phyloP scores from a whole-genome alignment of 1,140 invertebrate species.

The Drosophila burlai region DNA sequence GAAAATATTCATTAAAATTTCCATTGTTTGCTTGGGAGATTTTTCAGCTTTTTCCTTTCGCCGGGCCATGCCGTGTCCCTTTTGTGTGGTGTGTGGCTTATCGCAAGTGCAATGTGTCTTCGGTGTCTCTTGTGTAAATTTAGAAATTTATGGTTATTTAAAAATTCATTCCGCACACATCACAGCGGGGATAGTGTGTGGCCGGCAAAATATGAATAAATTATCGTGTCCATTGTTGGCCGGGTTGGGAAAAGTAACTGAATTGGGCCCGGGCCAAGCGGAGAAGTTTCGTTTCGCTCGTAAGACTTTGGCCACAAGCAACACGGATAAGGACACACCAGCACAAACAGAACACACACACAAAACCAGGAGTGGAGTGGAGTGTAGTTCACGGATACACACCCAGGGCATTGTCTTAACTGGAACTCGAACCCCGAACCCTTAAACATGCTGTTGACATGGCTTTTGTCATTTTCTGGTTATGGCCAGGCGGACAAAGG shows the following conservation, averaged over 20 bases:
- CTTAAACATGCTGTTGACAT: slow-evolving; percentile 79
- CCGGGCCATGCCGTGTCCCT: slow-evolving; percentile 21
- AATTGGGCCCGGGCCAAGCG: slow-evolving; percentile 57
- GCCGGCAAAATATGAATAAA: slow-evolving; percentile 76
- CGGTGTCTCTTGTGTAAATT: slow-evolving; percentile 80
- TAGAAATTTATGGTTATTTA: slow-evolving; percentile 84
- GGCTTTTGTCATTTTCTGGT: slow-evolving; percentile 82
- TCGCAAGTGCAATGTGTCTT: slow-evolving; percentile 80
- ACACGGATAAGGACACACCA: slow-evolving; percentile 56
- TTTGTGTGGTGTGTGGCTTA: slow-evolving; percentile 65
- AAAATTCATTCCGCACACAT: slow-evolving; percentile 65
- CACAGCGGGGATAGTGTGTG: slow-evolving; percentile 30
- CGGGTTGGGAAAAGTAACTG: slow-evolving; percentile 72
- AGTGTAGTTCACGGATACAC: slow-evolving; percentile 19
- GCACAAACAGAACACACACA: slow-evolving; percentile 16
- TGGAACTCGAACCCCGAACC: slow-evolving; percentile 52
- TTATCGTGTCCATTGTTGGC: slow-evolving; percentile 76
- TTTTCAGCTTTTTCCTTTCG: slow-evolving; percentile 41
- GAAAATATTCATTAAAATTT: slow-evolving; percentile 80
- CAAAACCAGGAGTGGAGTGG: neutral
- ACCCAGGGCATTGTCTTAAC: slow-evolving; percentile 68
- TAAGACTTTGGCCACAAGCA: slow-evolving; percentile 70
- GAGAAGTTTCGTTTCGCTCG: slow-evolving; percentile 52
- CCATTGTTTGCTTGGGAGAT: slow-evolving; percentile 74
- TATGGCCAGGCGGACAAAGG: slow-evolving; percentile 76